Percentiles rank a stretch among this genome's conserved stretches.
Conservation (phyloP, 2,797 vertebrate genomes). For the Gephyroberyx darwinii region DNA sequence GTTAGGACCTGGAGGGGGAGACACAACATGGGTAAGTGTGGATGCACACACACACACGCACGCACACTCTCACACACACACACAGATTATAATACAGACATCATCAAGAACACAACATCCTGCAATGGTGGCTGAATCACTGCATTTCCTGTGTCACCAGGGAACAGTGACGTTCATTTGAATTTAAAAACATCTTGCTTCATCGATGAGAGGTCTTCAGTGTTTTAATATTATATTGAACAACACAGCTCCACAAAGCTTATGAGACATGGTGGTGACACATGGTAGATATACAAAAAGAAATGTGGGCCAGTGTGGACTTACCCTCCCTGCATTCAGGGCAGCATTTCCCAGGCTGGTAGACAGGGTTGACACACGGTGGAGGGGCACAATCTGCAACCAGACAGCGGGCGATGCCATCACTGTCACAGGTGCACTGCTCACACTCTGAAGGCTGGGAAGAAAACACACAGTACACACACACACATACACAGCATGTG, state of each 20-base stretch:
- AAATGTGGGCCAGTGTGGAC: neutral
- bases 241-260: neutral
- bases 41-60: neutral
- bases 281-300: neutral
- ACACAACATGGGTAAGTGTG: constrained; percentile 16
- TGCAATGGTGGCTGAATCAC: too few relatives aligned
- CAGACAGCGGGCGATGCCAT: constrained; percentile 86
- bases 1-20: constrained; percentile 82
- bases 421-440: constrained; percentile 86
- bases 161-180: too few relatives aligned
- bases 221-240: too few relatives aligned
- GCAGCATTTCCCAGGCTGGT: constrained; percentile 85
- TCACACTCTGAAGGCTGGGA: constrained; percentile 87
- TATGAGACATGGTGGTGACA: neutral
- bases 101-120: neutral
- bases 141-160: too few relatives aligned
- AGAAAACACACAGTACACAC: constrained; percentile 14
- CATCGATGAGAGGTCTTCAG: too few relatives aligned
- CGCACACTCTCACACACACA: neutral
- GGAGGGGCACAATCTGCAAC: constrained; percentile 88
- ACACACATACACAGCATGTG: neutral
- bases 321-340: constrained; percentile 86
- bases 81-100: neutral
- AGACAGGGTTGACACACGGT: constrained; percentile 86
- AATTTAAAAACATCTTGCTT: too few relatives aligned